Evolutionary conservation across 2,888 invertebrate species (phyloP).

Genomic region (Eledone cirrhosa): DNA sequence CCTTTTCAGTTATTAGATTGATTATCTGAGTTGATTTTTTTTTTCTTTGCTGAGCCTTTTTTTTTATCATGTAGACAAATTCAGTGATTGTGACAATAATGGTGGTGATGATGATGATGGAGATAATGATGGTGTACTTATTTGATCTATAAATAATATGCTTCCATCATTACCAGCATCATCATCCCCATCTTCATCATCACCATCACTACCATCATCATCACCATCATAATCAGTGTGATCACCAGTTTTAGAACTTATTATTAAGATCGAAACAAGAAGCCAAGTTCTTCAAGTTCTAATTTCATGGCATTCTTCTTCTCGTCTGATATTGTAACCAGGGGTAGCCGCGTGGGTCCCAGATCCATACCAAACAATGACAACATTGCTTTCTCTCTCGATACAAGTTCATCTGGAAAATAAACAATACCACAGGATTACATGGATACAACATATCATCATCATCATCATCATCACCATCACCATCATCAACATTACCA

Average conservation of each 20-base stretch:
- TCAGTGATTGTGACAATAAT: too few species aligned
- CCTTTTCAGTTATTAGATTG: too few species aligned
- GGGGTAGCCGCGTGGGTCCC: slow-evolving; percentile 53
- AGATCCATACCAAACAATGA: slow-evolving; percentile 48
- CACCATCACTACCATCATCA: too few species aligned
- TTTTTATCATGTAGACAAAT: neutral
- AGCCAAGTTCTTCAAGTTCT: slow-evolving; percentile 39
- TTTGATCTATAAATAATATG: too few species aligned
- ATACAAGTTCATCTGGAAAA: slow-evolving; percentile 44
- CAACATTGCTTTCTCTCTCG: slow-evolving; percentile 45
- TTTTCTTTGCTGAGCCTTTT: neutral
- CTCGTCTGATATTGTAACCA: slow-evolving; percentile 39
- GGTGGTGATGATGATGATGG: too few species aligned
- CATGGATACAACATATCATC: neutral
- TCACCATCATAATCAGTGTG: too few species aligned
- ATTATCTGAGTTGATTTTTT: neutral
- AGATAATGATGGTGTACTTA: too few species aligned
- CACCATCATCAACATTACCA: neutral
- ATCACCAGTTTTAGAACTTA: too few species aligned
- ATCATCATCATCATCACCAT: neutral
- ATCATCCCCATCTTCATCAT: too few species aligned
- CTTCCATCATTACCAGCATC: too few species aligned
- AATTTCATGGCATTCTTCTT: slow-evolving; percentile 38
- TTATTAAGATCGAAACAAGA: slow-evolving; percentile 28
- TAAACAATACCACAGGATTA: neutral